Base-by-base conservation (phyloP, 2,113 vertebrate species). In the Archocentrus centrarchus region DNA sequence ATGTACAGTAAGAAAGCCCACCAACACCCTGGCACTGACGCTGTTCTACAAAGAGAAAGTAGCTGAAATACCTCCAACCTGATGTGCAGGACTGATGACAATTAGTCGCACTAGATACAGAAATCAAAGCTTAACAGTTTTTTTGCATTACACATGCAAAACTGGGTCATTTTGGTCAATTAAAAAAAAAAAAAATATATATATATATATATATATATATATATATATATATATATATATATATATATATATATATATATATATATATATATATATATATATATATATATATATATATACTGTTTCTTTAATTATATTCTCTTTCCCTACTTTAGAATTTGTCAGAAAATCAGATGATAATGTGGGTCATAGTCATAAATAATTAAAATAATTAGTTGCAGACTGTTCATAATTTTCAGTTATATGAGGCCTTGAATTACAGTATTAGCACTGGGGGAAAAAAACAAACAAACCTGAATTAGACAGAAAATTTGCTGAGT, bases 401-500 rank as follows among this genome's bases (percentile, higher is more conserved):
- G 27, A 11, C 66, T 32, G 20, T 73, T 73, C 11, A 53, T 53
- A 17, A 20, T 32, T 73, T 73, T 73, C 44, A 53, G 30, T 53
- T 53, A 70, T 70, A 17, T 53, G 24, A 73, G 24, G 24, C 66
- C 50, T 3, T 32, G 24, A 53, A 53, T 70, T 30, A 50, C 44
- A 70, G 15, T 18, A 30, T 70, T 50, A 70, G 11, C 17, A 44
- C 66, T 32, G 20, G 24, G 24, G 5, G 8, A 10, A 39, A 39
- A 39, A 70, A 70, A 70, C 15, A 50, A 70, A 47, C 35, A 35
- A 35, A 35, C 2, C 15, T 53, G 53, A 73, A 17, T n/a, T 70
- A 20, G 24, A 53, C 66, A 32, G 53, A 53, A 70, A 20, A 27
- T 70, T 53, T 70, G 66, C 66, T 17, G 53, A 70, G 44, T 70